A percentile compares a stretch with the other conserved stretches of the same genome.
Evolutionary conservation across 1,140 invertebrate genomes (phyloP).

Genomic region (Chrysopa pallens): DNA sequence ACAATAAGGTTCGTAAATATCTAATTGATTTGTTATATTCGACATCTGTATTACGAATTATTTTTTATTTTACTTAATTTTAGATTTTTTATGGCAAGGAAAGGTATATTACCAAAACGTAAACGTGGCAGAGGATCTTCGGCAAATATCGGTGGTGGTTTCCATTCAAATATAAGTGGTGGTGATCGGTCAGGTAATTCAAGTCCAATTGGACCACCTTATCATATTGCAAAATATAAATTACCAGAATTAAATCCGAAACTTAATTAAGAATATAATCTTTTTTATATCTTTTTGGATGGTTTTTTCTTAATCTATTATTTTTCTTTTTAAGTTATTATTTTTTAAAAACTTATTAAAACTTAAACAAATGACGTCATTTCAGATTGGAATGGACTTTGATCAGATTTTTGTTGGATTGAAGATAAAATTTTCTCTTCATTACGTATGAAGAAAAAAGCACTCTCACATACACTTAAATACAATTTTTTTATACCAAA

Average conservation of each 20-base stretch:
- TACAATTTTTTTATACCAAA: too few relatives aligned
- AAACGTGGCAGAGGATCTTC: constrained; percentile 39
- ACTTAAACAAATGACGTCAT: too few relatives aligned
- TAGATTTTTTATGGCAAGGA: constrained; percentile 64
- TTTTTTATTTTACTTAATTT: constrained; percentile 22
- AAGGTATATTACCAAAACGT: constrained; percentile 55
- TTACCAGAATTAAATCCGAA: constrained; percentile 32
- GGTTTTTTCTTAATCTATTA: background rate
- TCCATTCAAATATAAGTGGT: constrained; percentile 4
- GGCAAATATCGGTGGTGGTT: constrained; percentile 21
- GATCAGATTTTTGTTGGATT: too few relatives aligned
- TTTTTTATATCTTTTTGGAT: background rate
- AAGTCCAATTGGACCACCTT: constrained; percentile 41
- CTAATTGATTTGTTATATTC: background rate
- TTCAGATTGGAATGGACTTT: too few relatives aligned
- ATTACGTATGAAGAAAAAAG: too few relatives aligned
- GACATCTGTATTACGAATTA: background rate
- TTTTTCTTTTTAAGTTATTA: background rate
- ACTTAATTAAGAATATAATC: constrained; percentile 13
- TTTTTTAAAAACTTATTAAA: background rate
- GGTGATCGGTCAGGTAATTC: constrained; percentile 24
- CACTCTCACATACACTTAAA: too few relatives aligned
- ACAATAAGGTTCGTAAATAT: constrained; percentile 40
- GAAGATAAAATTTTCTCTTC: too few relatives aligned
- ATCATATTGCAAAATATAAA: constrained; percentile 56